phyloP scores from a whole-genome alignment of 2,113 vertebrate genomes.

The Donacobius atricapilla region DNA sequence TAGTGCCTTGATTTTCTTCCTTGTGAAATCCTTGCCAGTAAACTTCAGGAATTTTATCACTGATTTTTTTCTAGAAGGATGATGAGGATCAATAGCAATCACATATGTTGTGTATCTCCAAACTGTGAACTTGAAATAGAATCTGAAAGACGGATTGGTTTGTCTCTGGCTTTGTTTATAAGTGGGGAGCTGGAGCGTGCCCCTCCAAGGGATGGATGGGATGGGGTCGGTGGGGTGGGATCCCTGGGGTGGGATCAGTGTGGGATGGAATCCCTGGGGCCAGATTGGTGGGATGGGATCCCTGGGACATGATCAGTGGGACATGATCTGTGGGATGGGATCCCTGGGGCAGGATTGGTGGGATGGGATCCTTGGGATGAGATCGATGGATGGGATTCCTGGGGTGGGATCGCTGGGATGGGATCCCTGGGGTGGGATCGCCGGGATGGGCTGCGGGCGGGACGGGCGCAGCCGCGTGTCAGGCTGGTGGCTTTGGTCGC shows the following conservation, averaged over 20 bases:
- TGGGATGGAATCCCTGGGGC: not conserved
- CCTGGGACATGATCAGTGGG: not conserved
- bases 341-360: no score
- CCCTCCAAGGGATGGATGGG: fast-evolving
- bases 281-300: not conserved
- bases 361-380: fast-evolving
- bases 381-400: fast-evolving
- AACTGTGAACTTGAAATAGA: not conserved
- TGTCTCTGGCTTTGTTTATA: not conserved
- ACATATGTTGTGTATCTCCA: not conserved
- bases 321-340: not conserved
- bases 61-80: not conserved
- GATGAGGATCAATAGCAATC: not conserved
- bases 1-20: not conserved
- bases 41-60: not conserved
- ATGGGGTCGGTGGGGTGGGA: not conserved
- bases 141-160: not conserved
- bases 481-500: not conserved
- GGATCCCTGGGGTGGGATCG: not conserved
- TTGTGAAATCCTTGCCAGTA: not conserved
- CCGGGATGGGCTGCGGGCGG: fast-evolving
- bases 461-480: fast-evolving
- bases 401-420: fast-evolving
- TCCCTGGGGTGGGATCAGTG: not conserved
- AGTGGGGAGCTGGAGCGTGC: not conserved